Base-by-base conservation (phyloP, 2,797 vertebrate species). In the Sebastes oblongus region DNA sequence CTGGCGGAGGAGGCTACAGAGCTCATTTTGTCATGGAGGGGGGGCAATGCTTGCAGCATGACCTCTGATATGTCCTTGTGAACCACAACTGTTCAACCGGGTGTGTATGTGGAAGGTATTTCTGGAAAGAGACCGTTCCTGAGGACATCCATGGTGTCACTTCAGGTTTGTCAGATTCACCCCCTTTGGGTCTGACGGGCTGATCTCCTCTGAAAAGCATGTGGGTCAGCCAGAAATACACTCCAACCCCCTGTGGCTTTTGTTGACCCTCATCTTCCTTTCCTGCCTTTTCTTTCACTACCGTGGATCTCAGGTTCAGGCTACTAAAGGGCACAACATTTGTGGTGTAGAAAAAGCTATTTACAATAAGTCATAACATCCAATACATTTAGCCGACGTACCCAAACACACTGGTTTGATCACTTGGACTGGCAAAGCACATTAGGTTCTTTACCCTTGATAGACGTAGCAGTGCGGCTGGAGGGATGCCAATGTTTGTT, bases 201-300 rank as follows among this genome's bases (percentile, higher is more conserved):
- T 80, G 75, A 85, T 66, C n/a, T 56, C 84, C 66, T 91, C 75
- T 77, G 76, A 81, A 89, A 88, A 88, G 72, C 90, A 90, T 88
- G 80, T 92, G 91, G 91, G 86, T 90, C 88, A 88, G 85, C 80
- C 78, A 90, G 79, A 91, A 93, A 92, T 90, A 92, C 84, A 66
- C 54, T 60, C 50, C 39, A 42, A 42, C 39, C 27, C 82, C 90
- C 87, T 65, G 70, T 79, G 80, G 91, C 89, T 84, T 78, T 36
- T 62, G 82, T 73, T 91, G 87, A 91, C 89, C 91, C 82, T 88
- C 82, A 82, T 88, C 74, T 70, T 81, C 34, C 46, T 78, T 67
- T 73, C 27, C 64, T 74, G 13, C 42, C 36, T 64, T 84, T 72
- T 81, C 46, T 60, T 36, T 76, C 67, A 12, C 34, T 22, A 7